Base-by-base conservation (phyloP, 2,797 vertebrate species). In the Sitta carolinensis region DNA sequence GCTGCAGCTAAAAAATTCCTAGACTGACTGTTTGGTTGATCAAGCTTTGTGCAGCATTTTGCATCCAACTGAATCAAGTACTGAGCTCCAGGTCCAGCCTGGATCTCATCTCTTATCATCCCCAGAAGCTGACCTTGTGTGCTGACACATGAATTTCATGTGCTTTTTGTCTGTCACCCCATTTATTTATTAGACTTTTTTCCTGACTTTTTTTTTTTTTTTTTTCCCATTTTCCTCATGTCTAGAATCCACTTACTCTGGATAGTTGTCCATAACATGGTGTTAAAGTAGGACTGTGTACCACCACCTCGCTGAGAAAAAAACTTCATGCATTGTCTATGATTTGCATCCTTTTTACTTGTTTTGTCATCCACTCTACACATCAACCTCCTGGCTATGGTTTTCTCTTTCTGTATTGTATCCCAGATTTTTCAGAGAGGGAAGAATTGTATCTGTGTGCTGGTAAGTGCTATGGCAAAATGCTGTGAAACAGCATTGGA, bases 1-100 rank as follows among this genome's bases (percentile, higher is more conserved):
- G 13, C 52, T 92, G 79, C 79, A 89, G 76, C 58, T 86, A 77
- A 86, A 89, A 43, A 43, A 38, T 54, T 85, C 54, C 38, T 73
- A 5, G n/a, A 43, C 61, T 66, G 64, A 25, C 43, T 10, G 5
- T 83, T 87, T 34, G 73, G 86, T 36, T 0, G 1, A 0, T 9
- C 0, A 4, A 72, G 29, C 54, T 64, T 66, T 61, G n/a, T 62
- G 78, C 50, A 64, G 25, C 0, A 0, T 74, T 92, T 67, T 68
- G 19, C 32, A 83, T 48, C 57, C 64, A 51, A 0, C 32, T 57
- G 52, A 79, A 76, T 29, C 45, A 48, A 61, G 13, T 45, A 30
- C 66, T 78, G 72, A 51, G 47, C 62, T 70, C 55, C 42, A 29
- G 17, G 21, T 67, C 63, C 14, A 57, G 9, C 0, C 0, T 36